These are phyloP conservation scores for Baronia brevicornis DNA, from an alignment of 2,888 invertebrate genomes.

Conservation along the genomic window DNA sequence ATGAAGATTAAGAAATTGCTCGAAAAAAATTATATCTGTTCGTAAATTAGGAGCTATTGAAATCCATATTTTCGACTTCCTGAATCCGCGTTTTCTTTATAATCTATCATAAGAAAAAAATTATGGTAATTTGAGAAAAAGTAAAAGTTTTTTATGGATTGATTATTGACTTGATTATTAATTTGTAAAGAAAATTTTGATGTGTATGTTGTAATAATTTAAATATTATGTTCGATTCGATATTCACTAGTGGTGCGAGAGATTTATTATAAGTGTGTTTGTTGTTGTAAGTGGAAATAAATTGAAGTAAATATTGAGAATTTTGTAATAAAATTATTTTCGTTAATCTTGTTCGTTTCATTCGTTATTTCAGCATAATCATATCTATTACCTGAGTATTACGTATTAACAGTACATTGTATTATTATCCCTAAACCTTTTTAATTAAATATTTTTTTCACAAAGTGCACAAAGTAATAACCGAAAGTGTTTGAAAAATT, in stretches of 20 bases:
- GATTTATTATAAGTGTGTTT: slow-evolving; percentile 30
- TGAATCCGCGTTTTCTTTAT: no score
- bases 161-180: neutral
- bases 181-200: slow-evolving; percentile 6
- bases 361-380: neutral
- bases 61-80: no score
- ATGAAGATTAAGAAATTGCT: no score
- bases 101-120: no score
- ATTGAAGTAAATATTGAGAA: slow-evolving; percentile 47
- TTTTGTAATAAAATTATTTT: slow-evolving; percentile 39
- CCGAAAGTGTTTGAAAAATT: no score
- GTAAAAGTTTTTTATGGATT: neutral
- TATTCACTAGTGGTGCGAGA: slow-evolving; percentile 30
- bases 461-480: no score
- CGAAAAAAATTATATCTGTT: no score
- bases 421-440: no score
- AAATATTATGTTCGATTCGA: slow-evolving; percentile 20
- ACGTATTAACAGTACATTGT: slow-evolving; percentile 1
- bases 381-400: slow-evolving; percentile 1
- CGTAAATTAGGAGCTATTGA: no score
- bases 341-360: slow-evolving; percentile 5
- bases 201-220: slow-evolving; percentile 9
- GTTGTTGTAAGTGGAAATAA: slow-evolving; percentile 47
- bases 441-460: no score
- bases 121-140: no score